These are phyloP conservation scores for Caranx melampygus DNA, from an alignment of 2,113 vertebrate genomes.

Conservation along the genomic window DNA sequence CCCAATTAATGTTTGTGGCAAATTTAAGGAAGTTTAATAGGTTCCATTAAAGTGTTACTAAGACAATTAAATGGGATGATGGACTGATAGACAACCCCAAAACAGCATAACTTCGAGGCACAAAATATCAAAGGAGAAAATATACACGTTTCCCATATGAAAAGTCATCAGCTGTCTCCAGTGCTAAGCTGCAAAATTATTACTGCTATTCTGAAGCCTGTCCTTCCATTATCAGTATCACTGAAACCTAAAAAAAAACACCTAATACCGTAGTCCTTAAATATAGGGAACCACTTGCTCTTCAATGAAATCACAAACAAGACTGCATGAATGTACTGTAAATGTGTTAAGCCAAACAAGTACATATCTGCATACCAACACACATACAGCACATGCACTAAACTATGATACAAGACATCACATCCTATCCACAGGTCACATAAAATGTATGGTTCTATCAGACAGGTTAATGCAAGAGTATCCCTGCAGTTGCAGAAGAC, in stretches of 20 bases:
- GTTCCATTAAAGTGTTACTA: no score
- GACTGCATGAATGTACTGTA: no score
- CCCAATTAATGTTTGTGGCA: no score
- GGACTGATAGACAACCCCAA: no score
- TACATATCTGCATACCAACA: not conserved
- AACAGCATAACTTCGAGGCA: not conserved
- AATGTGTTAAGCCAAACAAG: not conserved
- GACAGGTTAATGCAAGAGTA: slow-evolving; percentile 16
- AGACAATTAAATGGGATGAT: no score
- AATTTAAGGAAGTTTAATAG: no score
- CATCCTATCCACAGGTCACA: not conserved
- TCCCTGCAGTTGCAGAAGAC: not conserved
- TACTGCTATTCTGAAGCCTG: not conserved
- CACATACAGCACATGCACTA: not conserved
- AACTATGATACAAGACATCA: not conserved
- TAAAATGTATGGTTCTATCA: not conserved
- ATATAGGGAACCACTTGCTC: no score
- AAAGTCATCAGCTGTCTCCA: not conserved
- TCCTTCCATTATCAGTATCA: not conserved
- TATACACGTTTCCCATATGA: not conserved
- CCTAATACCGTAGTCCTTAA: no score
- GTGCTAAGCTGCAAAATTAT: not conserved
- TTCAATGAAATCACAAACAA: no score
- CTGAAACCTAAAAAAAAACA: not conserved
- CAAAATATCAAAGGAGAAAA: not conserved